These are phyloP conservation scores for Ctenicera cuprea DNA, from an alignment of 2,888 invertebrate species.

Conservation along the genomic window DNA sequence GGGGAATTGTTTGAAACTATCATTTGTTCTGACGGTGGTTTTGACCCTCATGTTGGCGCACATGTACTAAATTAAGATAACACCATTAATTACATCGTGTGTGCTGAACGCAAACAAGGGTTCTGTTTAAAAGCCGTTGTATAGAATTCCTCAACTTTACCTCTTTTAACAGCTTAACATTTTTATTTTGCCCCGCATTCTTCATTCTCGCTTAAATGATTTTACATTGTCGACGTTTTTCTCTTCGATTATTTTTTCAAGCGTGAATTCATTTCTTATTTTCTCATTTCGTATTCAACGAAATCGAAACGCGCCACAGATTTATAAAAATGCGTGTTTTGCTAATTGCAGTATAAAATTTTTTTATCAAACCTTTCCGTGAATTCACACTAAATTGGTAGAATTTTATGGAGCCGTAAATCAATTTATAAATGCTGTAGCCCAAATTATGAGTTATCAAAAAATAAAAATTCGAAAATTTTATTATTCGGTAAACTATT, in stretches of 20 bases:
- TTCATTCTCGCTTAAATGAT: constrained; percentile 25
- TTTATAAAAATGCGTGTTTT: no score
- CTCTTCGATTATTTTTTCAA: background rate
- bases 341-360: no score
- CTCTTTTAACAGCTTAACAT: constrained; percentile 20
- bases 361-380: no score
- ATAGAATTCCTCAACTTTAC: constrained; percentile 31
- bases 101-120: constrained; percentile 47
- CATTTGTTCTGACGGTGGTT: constrained; percentile 43
- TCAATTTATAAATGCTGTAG: no score
- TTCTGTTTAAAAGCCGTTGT: constrained; percentile 36
- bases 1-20: constrained; percentile 38
- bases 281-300: constrained; percentile 7
- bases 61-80: constrained; percentile 50
- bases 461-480: no score
- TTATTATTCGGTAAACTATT: no score
- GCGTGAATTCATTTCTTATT: constrained; percentile 3
- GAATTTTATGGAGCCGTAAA: no score
- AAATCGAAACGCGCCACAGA: no score
- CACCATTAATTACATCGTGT: constrained; percentile 50
- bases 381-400: no score
- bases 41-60: constrained; percentile 49
- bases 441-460: no score
- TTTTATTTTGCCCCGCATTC: constrained; percentile 10
- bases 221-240: constrained; percentile 16